Percentiles rank a stretch among this genome's conserved stretches.
These are phyloP conservation scores for Trogon surrucura DNA, from an alignment of 2,113 vertebrate species.

Conservation along the genomic window DNA sequence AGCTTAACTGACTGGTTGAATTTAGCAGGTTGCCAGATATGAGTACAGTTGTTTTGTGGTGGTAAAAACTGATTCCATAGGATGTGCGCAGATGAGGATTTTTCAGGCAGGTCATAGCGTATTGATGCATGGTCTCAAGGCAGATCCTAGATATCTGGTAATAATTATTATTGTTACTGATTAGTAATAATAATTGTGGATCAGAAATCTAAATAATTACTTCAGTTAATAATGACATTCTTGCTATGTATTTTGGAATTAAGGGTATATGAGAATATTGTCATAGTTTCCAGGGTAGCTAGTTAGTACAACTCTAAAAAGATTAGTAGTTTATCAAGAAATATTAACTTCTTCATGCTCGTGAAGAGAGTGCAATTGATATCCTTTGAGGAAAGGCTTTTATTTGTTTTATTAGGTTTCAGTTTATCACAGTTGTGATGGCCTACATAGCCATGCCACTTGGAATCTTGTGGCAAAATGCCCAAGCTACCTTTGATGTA, in stretches of 20 bases:
- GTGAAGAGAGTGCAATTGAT: neutral
- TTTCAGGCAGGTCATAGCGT: neutral
- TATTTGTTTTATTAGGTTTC: neutral
- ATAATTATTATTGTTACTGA: neutral
- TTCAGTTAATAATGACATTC: neutral
- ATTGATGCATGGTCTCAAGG: neutral
- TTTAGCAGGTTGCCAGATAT: neutral
- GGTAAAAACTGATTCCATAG: neutral
- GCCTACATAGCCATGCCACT: rapidly evolving
- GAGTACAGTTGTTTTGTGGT: neutral
- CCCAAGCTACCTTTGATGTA: neutral
- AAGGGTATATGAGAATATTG: neutral
- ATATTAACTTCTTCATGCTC: neutral
- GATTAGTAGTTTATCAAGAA: neutral
- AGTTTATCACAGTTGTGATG: neutral
- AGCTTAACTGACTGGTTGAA: slow-evolving; percentile 1
- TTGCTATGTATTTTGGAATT: neutral
- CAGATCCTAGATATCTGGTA: neutral
- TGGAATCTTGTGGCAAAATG: neutral
- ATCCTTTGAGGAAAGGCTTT: neutral
- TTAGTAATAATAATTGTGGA: neutral
- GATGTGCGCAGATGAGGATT: neutral
- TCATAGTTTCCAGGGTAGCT: neutral
- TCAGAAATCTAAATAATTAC: neutral
- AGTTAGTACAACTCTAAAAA: neutral